These are phyloP conservation scores for Rhyacophila evoluta DNA, from an alignment of 2,888 invertebrate species.

Conservation along the genomic window DNA sequence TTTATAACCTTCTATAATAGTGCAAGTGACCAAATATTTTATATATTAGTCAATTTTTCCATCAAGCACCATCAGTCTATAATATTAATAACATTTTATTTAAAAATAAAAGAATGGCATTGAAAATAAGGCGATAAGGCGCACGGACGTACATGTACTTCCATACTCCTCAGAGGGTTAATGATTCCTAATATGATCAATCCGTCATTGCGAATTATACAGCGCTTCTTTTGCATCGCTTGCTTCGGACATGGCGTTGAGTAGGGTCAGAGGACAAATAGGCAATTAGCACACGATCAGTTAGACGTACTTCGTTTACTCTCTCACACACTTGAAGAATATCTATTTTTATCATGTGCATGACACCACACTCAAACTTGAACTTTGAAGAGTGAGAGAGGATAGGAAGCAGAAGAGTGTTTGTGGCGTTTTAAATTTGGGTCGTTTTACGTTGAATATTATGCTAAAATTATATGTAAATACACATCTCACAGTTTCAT, in stretches of 20 bases:
- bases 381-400: neutral
- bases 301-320: neutral
- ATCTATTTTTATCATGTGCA: neutral
- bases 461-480: no score
- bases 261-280: conserved; percentile 29
- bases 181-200: no score
- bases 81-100: no score
- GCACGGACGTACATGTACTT: no score
- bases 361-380: neutral
- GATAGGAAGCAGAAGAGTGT: neutral
- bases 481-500: no score
- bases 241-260: neutral
- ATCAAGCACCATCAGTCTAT: no score
- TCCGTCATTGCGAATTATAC: neutral
- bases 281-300: conserved; percentile 31
- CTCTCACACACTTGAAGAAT: neutral
- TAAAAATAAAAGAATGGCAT: no score
- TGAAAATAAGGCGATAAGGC: no score
- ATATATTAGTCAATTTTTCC: no score
- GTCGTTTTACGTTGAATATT: neutral
- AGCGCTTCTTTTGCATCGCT: neutral
- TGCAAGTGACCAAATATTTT: no score
- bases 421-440: neutral
- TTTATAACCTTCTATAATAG: no score
- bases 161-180: no score